phyloP scores from a whole-genome alignment of 2,113 vertebrate genomes.

The Tragelaphus buxtoni region DNA sequence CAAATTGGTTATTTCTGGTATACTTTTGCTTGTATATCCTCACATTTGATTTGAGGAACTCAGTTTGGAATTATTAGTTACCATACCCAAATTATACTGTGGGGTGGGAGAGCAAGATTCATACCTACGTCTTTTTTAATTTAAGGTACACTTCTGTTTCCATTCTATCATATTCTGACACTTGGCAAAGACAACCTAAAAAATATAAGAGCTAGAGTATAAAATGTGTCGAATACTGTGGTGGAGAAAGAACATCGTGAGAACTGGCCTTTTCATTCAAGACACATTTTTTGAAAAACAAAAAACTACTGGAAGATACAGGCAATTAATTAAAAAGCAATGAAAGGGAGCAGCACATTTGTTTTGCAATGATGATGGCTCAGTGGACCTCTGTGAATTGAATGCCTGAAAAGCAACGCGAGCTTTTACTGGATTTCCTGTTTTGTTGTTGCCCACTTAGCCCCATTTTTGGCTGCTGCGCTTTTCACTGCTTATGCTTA shows the following conservation, averaged over 20 bases:
- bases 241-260: not conserved
- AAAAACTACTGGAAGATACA: not conserved
- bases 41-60: not conserved
- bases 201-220: not conserved
- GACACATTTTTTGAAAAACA: not conserved
- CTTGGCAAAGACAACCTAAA: slow-evolving; percentile 1
- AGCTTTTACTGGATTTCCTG: not conserved
- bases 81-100: not conserved
- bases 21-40: not conserved
- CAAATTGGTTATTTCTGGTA: not conserved
- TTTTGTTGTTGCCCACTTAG: not conserved
- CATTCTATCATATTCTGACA: not conserved
- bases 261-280: not conserved
- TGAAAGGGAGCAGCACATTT: not conserved
- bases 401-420: not conserved
- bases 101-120: not conserved
- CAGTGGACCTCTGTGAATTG: not conserved
- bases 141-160: not conserved
- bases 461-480: slow-evolving; percentile 2
- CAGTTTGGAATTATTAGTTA: not conserved
- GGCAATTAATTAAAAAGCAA: slow-evolving; percentile 33
- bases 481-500: slow-evolving; percentile 34
- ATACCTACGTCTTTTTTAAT: not conserved
- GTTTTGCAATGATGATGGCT: not conserved
- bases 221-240: not conserved